Evolutionary conservation across 2,113 vertebrate genomes (phyloP).

Genomic region (Gobius niger): DNA sequence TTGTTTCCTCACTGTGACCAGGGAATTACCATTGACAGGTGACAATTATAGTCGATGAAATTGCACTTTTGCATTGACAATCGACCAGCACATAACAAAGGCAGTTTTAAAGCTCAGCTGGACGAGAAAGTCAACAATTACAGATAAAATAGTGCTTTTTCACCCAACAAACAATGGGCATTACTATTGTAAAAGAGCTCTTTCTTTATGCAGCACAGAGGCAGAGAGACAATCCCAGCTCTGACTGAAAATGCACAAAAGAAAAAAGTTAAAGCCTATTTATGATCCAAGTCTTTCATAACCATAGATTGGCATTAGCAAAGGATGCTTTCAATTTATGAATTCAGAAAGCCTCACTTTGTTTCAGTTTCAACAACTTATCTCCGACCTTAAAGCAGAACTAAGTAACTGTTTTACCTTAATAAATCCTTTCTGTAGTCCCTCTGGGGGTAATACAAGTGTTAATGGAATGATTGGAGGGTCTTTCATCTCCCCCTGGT

Average conservation of each 20-base stretch:
- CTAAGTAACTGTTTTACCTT: too few relatives aligned
- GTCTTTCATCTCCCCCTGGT: too few relatives aligned
- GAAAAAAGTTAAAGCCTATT: not conserved
- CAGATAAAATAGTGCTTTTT: not conserved
- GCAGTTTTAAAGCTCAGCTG: conserved; percentile 3
- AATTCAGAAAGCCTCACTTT: too few relatives aligned
- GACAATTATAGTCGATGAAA: conserved; percentile 14
- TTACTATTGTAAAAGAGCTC: not conserved
- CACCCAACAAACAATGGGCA: not conserved
- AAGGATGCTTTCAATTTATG: too few relatives aligned
- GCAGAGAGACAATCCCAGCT: not conserved
- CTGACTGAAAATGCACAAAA: conserved; percentile 13
- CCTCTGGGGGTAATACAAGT: too few relatives aligned
- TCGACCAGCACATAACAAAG: not conserved
- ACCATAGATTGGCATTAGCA: too few relatives aligned
- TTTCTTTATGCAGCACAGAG: not conserved
- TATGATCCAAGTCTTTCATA: not conserved
- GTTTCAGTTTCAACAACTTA: too few relatives aligned
- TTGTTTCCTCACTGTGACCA: not conserved
- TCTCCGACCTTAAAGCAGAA: too few relatives aligned
- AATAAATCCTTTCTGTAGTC: too few relatives aligned
- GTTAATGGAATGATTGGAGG: too few relatives aligned
- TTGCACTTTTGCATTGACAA: conserved; percentile 4
- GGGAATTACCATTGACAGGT: not conserved
- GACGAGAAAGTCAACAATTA: conserved; percentile 2